These are phyloP conservation scores for Boloria selene DNA, from an alignment of 2,888 invertebrate species.

Conservation along the genomic window DNA sequence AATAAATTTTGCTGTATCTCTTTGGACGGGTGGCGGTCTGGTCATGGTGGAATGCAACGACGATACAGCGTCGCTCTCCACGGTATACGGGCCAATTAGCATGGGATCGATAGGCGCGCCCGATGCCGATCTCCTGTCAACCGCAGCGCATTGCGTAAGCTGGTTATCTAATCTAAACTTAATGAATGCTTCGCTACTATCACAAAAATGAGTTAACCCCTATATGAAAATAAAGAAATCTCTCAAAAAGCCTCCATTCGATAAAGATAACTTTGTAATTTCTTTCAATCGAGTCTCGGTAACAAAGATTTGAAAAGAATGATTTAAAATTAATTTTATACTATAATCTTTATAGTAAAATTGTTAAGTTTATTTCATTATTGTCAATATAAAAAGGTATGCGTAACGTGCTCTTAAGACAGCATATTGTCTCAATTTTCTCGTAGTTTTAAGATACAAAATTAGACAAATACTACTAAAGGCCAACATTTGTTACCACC, in stretches of 20 bases:
- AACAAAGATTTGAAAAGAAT: too few species aligned
- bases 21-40: constrained; percentile 63
- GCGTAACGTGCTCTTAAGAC: too few species aligned
- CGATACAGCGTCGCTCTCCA: constrained; percentile 54
- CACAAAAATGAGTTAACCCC: constrained; percentile 50
- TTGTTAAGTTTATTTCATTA: too few species aligned
- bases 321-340: too few species aligned
- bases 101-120: constrained; percentile 78
- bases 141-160: constrained; percentile 69
- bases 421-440: too few species aligned
- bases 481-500: neutral
- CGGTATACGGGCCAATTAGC: constrained; percentile 75
- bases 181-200: constrained; percentile 71
- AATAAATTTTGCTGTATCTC: constrained; percentile 81
- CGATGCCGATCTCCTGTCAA: constrained; percentile 76
- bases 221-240: constrained; percentile 25
- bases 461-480: neutral
- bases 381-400: too few species aligned
- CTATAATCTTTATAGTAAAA: too few species aligned
- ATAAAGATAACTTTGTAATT: too few species aligned
- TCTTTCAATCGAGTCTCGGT: too few species aligned
- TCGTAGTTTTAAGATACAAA: neutral
- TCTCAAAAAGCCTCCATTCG: too few species aligned
- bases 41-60: constrained; percentile 60
- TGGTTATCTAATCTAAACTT: constrained; percentile 74